Base-by-base conservation (phyloP, 2,888 invertebrate species). In the Tetramorium bicarinatum region DNA sequence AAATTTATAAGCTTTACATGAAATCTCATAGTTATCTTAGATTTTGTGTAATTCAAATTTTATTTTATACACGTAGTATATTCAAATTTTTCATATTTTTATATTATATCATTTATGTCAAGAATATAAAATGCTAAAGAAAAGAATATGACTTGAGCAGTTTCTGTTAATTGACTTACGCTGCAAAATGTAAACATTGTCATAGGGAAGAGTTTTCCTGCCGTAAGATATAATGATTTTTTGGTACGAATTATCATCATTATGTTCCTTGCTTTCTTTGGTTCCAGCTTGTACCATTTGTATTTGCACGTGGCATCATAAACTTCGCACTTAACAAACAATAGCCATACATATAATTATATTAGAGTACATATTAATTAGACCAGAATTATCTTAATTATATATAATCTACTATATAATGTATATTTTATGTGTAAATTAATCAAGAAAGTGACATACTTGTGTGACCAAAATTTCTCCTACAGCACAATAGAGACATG, bases 221-320 rank as follows among this genome's bases (percentile, higher is more conserved):
- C 89, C 1, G 86, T 87, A 25, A 90, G 82, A 9, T 82, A 56
- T 9, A 87, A 72, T 9, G 87, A 84, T 71, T 75, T 61, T 9
- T 49, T 74, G 18, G 85, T 72, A 0, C 88, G 84, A 3, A 82
- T 87, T 49, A 90, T 79, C 2, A 88, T 18, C 8, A 82, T 61
- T 18, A 91, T 15, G 67, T 77, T 66, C 21, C 44, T 72, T 15
- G 74, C 85, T 44, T 91, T 74, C 1, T 18, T 85, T 18, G 83
- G 21, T 7, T 83, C 52, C 9, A 91, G 81, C 41, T 79, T 74
- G 29, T 88, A 91, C 90, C 91, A 90, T 0, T 85, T 76, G 56
- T 87, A 86, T 11, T 85, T 67, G 25, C 25, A 38, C 88, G 91
- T 6, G 11, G 89, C 85, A 2, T 81, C 11, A 3, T 77, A 82